These are phyloP conservation scores for Fissipunctia ypsillon DNA, from an alignment of 2,888 invertebrate species.

Conservation along the genomic window DNA sequence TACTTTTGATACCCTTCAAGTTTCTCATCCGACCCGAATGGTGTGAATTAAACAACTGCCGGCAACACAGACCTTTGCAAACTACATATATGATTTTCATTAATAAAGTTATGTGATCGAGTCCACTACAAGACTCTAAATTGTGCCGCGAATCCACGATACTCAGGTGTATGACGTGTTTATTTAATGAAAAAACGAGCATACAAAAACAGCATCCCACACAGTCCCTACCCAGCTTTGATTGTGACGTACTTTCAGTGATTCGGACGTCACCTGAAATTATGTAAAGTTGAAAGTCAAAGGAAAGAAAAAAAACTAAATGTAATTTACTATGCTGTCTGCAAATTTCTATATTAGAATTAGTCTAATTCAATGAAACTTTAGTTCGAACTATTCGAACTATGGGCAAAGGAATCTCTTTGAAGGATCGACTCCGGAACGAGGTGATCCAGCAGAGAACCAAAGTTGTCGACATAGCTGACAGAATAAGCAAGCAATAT, in stretches of 20 bases:
- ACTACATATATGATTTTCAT: constrained; percentile 15
- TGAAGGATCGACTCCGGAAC: too few species aligned
- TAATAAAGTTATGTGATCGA: constrained; percentile 10
- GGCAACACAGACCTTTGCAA: background rate
- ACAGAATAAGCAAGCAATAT: too few species aligned
- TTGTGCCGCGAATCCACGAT: constrained; percentile 12
- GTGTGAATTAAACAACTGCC: background rate
- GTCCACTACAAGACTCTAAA: constrained; percentile 15
- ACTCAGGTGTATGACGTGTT: constrained; percentile 12
- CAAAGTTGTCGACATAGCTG: too few species aligned
- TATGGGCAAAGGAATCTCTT: too few species aligned
- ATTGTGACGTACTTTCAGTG: constrained; percentile 33
- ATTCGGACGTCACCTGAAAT: constrained; percentile 28
- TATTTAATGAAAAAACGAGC: constrained; percentile 19
- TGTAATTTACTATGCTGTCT: background rate
- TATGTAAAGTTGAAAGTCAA: constrained; percentile 28
- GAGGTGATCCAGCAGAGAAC: too few species aligned
- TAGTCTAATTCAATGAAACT: background rate
- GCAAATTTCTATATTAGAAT: background rate
- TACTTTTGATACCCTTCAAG: background rate
- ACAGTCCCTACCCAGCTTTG: constrained; percentile 7
- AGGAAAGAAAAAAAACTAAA: background rate
- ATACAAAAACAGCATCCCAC: constrained; percentile 41
- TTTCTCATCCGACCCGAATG: background rate
- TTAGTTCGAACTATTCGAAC: background rate